These are phyloP conservation scores for Pecten maximus DNA, from an alignment of 2,888 invertebrate species.

Conservation along the genomic window DNA sequence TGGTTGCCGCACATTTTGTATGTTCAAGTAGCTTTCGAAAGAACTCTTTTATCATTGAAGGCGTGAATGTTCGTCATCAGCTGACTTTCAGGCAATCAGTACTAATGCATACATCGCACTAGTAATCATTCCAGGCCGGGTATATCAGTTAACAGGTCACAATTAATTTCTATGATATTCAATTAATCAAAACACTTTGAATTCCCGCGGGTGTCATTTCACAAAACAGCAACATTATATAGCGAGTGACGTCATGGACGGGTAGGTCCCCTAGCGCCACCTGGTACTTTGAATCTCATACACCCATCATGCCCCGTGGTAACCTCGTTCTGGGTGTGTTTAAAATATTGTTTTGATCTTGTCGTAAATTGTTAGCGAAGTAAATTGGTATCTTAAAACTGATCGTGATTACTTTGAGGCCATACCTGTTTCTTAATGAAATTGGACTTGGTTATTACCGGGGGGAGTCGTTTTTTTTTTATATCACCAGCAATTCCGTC, in stretches of 20 bases:
- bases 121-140: background rate
- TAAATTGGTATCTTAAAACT: constrained; percentile 26
- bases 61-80: background rate
- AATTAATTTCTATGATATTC: constrained; percentile 35
- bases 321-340: background rate
- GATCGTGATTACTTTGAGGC: constrained; percentile 28
- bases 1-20: too few species aligned
- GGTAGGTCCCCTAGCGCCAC: background rate
- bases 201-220: background rate
- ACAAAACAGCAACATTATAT: background rate
- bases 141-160: background rate
- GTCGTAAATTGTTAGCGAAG: constrained; percentile 4
- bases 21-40: background rate
- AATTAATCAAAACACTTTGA: constrained; percentile 23
- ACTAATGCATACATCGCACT: background rate
- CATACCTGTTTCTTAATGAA: constrained; percentile 29
- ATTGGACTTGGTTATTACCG: constrained; percentile 2
- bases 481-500: background rate
- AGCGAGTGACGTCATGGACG: background rate
- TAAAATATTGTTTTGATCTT: constrained; percentile 29
- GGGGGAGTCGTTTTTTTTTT: background rate
- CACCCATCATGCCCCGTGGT: background rate
- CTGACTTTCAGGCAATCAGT: background rate
- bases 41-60: background rate
- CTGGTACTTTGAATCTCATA: background rate